Conservation (phyloP, 2,797 vertebrate genomes). For the Sebastes nivosus region DNA sequence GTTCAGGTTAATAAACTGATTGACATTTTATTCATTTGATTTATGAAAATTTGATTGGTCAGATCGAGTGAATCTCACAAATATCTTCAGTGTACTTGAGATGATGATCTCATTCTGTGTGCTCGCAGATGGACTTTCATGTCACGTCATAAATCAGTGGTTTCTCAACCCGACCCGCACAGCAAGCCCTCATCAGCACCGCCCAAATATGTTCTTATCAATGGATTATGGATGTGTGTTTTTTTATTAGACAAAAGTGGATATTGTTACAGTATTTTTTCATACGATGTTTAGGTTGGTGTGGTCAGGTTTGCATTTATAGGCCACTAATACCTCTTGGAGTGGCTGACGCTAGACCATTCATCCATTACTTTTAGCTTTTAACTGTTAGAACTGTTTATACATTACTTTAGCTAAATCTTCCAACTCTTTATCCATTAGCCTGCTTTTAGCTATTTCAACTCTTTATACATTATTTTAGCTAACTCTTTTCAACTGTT, state of each 20-base stretch:
- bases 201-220: neutral
- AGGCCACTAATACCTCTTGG: neutral
- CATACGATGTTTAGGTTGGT: neutral
- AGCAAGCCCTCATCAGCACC: neutral
- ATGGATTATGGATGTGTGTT: neutral
- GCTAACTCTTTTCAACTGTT: neutral
- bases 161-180: too few species aligned
- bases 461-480: neutral
- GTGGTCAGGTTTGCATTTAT: neutral
- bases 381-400: neutral
- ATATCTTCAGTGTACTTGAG: neutral
- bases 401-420: neutral
- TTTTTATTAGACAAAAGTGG: neutral
- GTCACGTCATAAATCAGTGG: neutral
- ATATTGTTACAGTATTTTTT: neutral
- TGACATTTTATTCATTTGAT: slow-evolving; percentile 31
- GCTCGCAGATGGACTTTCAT: neutral
- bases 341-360: neutral
- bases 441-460: neutral
- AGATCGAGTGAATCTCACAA: neutral
- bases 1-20: slow-evolving; percentile 69
- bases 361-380: neutral
- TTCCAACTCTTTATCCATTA: neutral
- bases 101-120: neutral
- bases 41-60: neutral